Percentiles rank a stretch among this genome's conserved stretches.
These are phyloP conservation scores for Caenorhabditis zanzibari DNA, from an alignment of 2,888 invertebrate species.

Conservation along the genomic window DNA sequence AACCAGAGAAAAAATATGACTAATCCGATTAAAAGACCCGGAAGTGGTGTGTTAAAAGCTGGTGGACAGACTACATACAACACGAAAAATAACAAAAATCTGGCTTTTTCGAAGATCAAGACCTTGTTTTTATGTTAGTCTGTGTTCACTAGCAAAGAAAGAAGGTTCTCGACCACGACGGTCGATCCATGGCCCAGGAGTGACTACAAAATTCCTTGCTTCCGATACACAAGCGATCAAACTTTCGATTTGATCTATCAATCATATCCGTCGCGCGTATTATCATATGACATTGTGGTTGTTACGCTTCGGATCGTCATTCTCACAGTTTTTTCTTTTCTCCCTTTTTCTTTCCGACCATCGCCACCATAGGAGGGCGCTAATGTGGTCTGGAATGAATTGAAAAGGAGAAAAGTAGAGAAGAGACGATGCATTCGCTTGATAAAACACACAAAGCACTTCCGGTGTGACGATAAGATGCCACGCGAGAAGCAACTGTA, in stretches of 20 bases:
- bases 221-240: neutral
- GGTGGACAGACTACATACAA: constrained; percentile 3
- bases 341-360: neutral
- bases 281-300: constrained; percentile 62
- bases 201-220: too few relatives aligned
- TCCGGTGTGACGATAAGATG: constrained; percentile 36
- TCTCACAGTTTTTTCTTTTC: constrained; percentile 18
- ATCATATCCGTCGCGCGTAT: constrained; percentile 40
- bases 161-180: too few relatives aligned
- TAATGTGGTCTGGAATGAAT: constrained; percentile 59
- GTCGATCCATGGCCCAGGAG: too few relatives aligned
- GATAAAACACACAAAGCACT: constrained; percentile 53
- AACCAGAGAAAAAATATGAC: neutral
- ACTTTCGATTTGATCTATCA: constrained; percentile 42
- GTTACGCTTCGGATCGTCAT: constrained; percentile 19
- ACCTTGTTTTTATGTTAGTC: too few relatives aligned
- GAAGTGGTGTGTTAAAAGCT: neutral
- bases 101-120: neutral
- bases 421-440: constrained; percentile 30
- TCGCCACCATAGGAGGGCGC: neutral
- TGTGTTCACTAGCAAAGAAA: too few relatives aligned
- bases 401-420: constrained; percentile 18
- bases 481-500: neutral
- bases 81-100: neutral
- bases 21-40: constrained; percentile 2